A percentile compares a stretch with the other conserved stretches of the same genome.
Conservation (phyloP, 2,113 vertebrate genomes). For the Lethenteron reissneri region DNA sequence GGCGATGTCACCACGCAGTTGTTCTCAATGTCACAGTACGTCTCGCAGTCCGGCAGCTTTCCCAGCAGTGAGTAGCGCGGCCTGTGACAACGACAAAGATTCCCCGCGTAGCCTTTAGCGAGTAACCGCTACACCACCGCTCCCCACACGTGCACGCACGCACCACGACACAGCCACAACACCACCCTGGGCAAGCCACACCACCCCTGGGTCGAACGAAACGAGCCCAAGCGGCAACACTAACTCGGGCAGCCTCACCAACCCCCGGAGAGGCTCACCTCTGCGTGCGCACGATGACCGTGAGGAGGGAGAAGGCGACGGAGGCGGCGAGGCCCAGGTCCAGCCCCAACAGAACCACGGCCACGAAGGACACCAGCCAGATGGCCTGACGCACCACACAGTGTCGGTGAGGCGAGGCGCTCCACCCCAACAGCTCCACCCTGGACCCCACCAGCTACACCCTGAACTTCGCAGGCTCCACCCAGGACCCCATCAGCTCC, state of each 20-base stretch:
- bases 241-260: too few relatives aligned
- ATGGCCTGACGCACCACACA: slow-evolving; percentile 14
- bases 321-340: slow-evolving; percentile 48
- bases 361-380: slow-evolving; percentile 54
- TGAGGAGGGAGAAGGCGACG: slow-evolving; percentile 48
- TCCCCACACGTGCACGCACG: too few relatives aligned
- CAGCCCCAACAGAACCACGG: slow-evolving; percentile 51
- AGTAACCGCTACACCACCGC: too few relatives aligned
- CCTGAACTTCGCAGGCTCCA: too few relatives aligned
- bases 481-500: too few relatives aligned
- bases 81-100: slow-evolving; percentile 20
- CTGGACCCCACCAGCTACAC: too few relatives aligned
- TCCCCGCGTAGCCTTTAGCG: too few relatives aligned
- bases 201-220: too few relatives aligned
- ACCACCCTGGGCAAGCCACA: too few relatives aligned
- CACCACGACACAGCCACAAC: too few relatives aligned
- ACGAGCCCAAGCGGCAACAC: too few relatives aligned
- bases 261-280: slow-evolving; percentile 29
- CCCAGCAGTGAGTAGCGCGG: slow-evolving; percentile 73
- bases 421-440: too few relatives aligned
- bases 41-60: slow-evolving; percentile 35
- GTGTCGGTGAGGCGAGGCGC: not conserved
- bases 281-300: slow-evolving; percentile 59
- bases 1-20: slow-evolving; percentile 36
- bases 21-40: slow-evolving; percentile 52